phyloP scores from a whole-genome alignment of 53 echinoderm and acorn worm genomes.

The Hippasteria phrygiana region DNA sequence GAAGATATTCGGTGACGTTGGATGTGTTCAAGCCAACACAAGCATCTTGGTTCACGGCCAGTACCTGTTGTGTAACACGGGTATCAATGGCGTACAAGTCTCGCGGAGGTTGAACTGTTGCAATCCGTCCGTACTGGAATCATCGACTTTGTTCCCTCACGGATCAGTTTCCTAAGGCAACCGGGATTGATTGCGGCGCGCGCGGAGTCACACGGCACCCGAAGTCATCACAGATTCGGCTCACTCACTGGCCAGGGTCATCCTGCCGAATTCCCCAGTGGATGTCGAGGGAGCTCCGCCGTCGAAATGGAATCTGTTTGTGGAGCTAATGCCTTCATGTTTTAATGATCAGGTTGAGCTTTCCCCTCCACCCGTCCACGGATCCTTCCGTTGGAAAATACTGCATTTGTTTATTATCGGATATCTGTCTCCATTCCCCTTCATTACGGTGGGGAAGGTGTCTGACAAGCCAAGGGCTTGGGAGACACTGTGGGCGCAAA shows the following conservation, averaged over 20 bases:
- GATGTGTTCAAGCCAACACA: too few relatives aligned
- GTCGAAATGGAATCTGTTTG: slow-evolving; percentile 31
- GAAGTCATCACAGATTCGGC: too few relatives aligned
- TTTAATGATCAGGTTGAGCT: slow-evolving; percentile 24
- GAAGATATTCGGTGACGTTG: too few relatives aligned
- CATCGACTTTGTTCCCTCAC: too few relatives aligned
- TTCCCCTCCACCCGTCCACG: not conserved
- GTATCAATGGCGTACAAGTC: too few relatives aligned
- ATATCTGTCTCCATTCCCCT: not conserved
- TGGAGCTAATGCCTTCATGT: slow-evolving; percentile 63
- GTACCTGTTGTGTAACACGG: too few relatives aligned
- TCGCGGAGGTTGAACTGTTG: too few relatives aligned
- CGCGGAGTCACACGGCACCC: too few relatives aligned
- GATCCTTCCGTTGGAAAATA: slow-evolving; percentile 6
- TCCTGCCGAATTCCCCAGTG: not conserved
- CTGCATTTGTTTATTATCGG: not conserved
- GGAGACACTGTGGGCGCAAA: not conserved
- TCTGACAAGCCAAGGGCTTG: not conserved
- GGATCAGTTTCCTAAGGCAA: too few relatives aligned
- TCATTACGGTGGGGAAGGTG: not conserved
- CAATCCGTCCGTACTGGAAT: too few relatives aligned
- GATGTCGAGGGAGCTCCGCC: not conserved
- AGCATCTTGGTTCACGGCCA: too few relatives aligned
- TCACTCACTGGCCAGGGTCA: not conserved
- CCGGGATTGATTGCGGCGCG: too few relatives aligned